phyloP scores from a whole-genome alignment of 2,797 vertebrate species.

The Platalea minor region DNA sequence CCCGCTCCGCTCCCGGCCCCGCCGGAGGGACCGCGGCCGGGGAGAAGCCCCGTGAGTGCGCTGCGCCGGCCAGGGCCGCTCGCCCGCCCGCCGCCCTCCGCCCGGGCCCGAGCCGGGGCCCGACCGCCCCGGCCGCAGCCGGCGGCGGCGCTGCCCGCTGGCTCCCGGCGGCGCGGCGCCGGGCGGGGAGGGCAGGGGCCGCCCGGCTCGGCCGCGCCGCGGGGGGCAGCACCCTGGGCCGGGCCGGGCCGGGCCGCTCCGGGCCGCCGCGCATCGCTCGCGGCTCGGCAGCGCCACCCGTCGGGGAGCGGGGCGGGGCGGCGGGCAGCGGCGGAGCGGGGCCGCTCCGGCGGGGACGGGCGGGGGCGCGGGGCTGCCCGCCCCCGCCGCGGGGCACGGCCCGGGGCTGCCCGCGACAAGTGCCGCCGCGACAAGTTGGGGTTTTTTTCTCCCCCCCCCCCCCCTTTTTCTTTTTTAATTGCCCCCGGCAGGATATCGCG shows the following conservation, averaged over 20 bases:
- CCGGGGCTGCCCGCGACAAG: too few species aligned
- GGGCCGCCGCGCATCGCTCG: background rate
- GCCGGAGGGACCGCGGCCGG: background rate
- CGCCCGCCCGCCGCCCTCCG: background rate
- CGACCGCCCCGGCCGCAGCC: background rate
- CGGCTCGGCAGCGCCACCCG: constrained; percentile 93
- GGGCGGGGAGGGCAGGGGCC: background rate
- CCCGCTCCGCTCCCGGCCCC: background rate
- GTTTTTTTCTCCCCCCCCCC: background rate
- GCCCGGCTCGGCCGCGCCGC: too few species aligned
- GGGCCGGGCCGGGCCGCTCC: background rate
- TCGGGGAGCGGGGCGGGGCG: constrained; percentile 78
- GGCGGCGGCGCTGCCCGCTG: too few species aligned
- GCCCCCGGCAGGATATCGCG: background rate
- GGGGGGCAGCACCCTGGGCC: too few species aligned
- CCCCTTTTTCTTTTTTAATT: background rate
- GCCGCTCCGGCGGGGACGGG: background rate
- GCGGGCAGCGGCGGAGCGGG: background rate
- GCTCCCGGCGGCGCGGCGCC: background rate
- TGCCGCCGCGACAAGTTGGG: background rate
- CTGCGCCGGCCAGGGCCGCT: background rate
- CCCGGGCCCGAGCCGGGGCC: too few species aligned
- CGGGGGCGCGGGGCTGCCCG: background rate
- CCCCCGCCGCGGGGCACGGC: background rate
- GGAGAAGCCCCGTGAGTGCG: too few species aligned